Evolutionary conservation across 2,113 vertebrate genomes (phyloP).

Genomic region (Phaethon lepturus): DNA sequence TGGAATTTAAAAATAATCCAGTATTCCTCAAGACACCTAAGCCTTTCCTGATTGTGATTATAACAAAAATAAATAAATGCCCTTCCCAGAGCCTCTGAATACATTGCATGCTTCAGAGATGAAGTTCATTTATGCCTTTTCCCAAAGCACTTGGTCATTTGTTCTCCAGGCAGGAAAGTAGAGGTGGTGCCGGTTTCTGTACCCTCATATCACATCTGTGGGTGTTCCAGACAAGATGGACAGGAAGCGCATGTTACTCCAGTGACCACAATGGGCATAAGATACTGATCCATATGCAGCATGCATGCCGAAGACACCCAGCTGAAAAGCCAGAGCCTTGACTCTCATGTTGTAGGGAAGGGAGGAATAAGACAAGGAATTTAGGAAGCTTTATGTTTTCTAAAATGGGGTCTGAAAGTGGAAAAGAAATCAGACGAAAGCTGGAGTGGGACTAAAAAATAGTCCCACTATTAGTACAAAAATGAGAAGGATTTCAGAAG

Average conservation of each 20-base stretch:
- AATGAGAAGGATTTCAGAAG: not conserved
- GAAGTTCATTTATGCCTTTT: not conserved
- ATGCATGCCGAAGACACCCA: fast-evolving
- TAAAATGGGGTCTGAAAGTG: not conserved
- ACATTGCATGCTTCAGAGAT: not conserved
- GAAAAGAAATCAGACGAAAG: not conserved
- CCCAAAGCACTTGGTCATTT: fast-evolving
- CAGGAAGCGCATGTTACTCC: not conserved
- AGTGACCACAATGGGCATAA: fast-evolving
- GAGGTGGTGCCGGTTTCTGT: not conserved
- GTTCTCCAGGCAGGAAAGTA: not conserved
- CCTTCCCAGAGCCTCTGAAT: not conserved
- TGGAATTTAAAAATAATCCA: not conserved
- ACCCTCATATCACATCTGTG: fast-evolving
- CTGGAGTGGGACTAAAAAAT: not conserved
- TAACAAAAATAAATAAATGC: not conserved
- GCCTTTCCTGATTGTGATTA: not conserved
- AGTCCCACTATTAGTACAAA: not conserved
- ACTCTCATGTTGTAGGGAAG: fast-evolving
- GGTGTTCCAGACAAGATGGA: not conserved
- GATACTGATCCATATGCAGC: not conserved
- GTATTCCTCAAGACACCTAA: not conserved
- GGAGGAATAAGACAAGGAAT: not conserved
- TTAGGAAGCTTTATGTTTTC: not conserved
- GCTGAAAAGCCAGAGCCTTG: not conserved